Percentiles rank a stretch among this genome's conserved stretches.
phyloP scores from a whole-genome alignment of 2,888 invertebrate genomes.

The Tetanocera ferruginea region DNA sequence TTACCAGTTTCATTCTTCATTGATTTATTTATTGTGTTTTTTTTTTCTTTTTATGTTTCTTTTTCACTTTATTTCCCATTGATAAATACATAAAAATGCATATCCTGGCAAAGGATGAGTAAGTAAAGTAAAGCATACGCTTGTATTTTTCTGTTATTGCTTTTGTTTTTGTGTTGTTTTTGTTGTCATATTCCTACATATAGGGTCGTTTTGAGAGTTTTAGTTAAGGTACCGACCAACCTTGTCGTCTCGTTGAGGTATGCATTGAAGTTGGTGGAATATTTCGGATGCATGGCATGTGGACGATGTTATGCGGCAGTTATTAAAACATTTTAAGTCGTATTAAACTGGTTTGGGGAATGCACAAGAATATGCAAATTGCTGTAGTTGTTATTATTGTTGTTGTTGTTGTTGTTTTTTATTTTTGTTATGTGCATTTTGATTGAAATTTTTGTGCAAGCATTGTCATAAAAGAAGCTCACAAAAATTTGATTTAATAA shows the following conservation, averaged over 20 bases:
- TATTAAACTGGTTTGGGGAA: not conserved
- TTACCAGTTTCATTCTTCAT: not conserved
- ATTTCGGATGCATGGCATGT: not conserved
- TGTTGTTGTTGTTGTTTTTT: too few species aligned
- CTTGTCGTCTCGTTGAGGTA: too few species aligned
- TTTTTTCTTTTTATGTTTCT: not conserved
- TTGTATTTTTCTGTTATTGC: not conserved
- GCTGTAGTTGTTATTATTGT: not conserved
- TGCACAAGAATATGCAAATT: not conserved
- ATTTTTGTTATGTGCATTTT: not conserved
- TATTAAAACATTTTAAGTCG: not conserved
- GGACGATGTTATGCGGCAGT: not conserved
- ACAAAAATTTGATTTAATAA: not conserved
- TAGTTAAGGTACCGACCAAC: too few species aligned
- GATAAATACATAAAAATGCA: not conserved
- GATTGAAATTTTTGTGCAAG: not conserved
- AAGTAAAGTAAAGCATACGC: not conserved
- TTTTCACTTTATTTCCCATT: not conserved
- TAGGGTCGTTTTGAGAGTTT: not conserved
- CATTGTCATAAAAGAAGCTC: too few species aligned
- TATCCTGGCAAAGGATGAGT: conserved; percentile 11
- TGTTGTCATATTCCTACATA: not conserved
- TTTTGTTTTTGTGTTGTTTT: not conserved
- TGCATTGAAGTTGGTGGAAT: not conserved
- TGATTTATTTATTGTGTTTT: not conserved